Evolutionary conservation across 2,888 invertebrate genomes (phyloP), one percentile per base, ranked within the genome.

Genomic region (Heliconius ethilla): DNA sequence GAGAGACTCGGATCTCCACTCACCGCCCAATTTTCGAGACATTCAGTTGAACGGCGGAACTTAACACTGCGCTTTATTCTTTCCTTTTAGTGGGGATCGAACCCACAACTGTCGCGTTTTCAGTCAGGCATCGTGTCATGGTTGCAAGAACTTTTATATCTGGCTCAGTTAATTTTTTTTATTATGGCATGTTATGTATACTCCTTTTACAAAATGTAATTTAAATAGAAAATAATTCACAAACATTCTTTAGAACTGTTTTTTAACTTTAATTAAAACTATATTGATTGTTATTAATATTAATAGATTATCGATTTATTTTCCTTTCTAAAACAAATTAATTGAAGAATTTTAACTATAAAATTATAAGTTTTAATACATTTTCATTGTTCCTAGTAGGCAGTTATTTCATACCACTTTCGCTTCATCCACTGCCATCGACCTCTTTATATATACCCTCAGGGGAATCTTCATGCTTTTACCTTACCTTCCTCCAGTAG

Each of bases 401-500:
- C 4, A 15, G 40, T n/a, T 13, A 40, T 25, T 15, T 40, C 22
- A 25, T 40, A 45, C 40, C 40, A 15, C 25, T 69, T 7, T 69
- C 7, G 40, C 40, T 45, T 40, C 69, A 18, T 69, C 25, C 40
- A 69, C 25, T 69, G 25, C 40, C 40, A 69, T 40, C 40, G n/a
- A 40, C 13, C 15, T 25, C 25, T 25, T 45, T 15, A 15, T 69
- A 18, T 11, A 15, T 69, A 40, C 15, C 25, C 69, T 25, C 40
- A 6, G 18, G 69, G 69, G 69, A 40, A 25, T 45, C 25, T 11
- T 25, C n/a, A 40, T 45, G 40, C 69, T 69, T 69, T 45, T 69
- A 25, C 69, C 40, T 69, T 15, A 40, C 69, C 40, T 69, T 69
- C 25, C 37, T 67, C 67, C 13, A n/a, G 67, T 40, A 67, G 11